Base-by-base conservation (phyloP, 2,797 vertebrate species). In the Megalops cyprinoides region DNA sequence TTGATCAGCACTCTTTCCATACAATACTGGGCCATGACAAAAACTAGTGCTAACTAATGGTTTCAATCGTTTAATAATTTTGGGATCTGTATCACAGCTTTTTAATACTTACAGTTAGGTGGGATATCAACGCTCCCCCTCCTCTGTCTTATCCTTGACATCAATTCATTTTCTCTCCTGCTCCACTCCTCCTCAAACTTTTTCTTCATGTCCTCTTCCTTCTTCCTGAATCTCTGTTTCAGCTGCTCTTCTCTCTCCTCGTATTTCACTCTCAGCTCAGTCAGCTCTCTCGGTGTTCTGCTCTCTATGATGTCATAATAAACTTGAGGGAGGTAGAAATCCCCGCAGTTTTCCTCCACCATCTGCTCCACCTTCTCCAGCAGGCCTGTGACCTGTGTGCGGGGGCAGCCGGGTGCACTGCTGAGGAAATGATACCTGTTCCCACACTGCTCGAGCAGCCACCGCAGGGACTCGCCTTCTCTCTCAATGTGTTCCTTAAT, bases 371-470 rank as follows among this genome's bases (percentile, higher is more conserved):
- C 76, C 39, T 74, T 62, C 48, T 73, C 1, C 1, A 87, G 23
- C 0, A 85, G 48, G 18, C 55, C 77, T 28, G 44, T 55, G 6
- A 73, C 20, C 18, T 51, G 14, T 1, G 39, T 56, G 67, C 79
- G 56, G 25, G 49, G 20, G 25, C 34, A 53, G 0, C 8, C n/a
- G 14, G 12, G 7, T 1, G 31, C 0, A 0, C 1, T 39, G 6
- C 10, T 42, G 8, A 85, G 53, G 18, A 85, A 56, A 10, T 53
- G 67, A 1, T 48, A 46, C 76, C 82, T 76, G 49, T 46, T 7
- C 15, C 69, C 76, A 71, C 86, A 84, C 48, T 81, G 80, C 2
- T 80, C 28, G 55, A 85, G 48, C 0, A 87, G 77, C 46, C 37
- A 10, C 75, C 37, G 48, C 9, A 55, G 48, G 4, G 7, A 7